phyloP scores from a whole-genome alignment of 92 coral and sea anemone species.

The Paragorgia papillata region DNA sequence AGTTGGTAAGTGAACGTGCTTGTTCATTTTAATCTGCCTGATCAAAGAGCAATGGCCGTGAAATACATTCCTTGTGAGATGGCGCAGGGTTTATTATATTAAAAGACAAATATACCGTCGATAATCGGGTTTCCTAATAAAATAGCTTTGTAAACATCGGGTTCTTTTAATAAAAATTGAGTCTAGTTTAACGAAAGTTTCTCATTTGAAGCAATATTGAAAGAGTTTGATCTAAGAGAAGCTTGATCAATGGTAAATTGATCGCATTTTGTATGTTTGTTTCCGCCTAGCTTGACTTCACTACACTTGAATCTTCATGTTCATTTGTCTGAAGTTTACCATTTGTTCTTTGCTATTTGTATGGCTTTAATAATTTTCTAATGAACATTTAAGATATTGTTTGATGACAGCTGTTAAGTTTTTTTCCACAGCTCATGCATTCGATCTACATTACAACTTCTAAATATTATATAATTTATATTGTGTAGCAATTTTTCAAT shows the following conservation, averaged over 20 bases:
- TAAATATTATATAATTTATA: neutral
- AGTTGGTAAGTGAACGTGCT: slow-evolving; percentile 71
- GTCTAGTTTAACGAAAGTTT: neutral
- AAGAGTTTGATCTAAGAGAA: neutral
- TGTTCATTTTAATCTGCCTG: neutral
- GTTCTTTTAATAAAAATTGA: neutral
- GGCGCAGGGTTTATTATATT: slow-evolving; percentile 3
- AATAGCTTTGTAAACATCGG: slow-evolving; percentile 15
- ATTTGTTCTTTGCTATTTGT: neutral
- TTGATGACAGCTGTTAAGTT: neutral
- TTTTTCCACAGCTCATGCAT: neutral
- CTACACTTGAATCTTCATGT: neutral
- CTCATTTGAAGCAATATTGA: neutral
- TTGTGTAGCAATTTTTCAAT: slow-evolving; percentile 31
- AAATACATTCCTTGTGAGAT: neutral
- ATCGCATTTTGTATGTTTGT: neutral
- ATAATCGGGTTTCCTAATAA: slow-evolving; percentile 23
- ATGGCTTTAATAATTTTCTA: neutral
- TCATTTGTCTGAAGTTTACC: neutral
- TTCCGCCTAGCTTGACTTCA: neutral
- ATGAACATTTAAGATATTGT: slow-evolving; percentile 11
- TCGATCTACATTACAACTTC: neutral
- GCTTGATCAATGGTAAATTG: neutral
- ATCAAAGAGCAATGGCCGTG: neutral
- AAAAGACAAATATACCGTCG: neutral